These are phyloP conservation scores for Augochlorella aurata DNA, from an alignment of 2,888 invertebrate species.

Conservation along the genomic window DNA sequence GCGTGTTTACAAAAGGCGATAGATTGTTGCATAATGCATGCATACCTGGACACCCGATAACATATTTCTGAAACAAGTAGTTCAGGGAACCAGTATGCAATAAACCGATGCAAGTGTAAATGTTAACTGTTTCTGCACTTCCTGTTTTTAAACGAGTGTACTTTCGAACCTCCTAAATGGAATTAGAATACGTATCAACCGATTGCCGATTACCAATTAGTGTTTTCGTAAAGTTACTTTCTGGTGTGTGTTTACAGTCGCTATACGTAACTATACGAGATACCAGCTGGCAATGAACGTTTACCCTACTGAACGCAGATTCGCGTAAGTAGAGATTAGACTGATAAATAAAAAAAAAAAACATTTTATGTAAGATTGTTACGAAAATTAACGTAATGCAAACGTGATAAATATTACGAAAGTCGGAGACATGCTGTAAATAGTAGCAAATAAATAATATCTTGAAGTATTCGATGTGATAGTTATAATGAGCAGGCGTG, in stretches of 20 bases:
- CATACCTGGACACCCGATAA: slow-evolving; percentile 4
- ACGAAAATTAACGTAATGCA: not conserved
- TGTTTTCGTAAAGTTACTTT: not conserved
- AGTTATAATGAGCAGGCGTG: not conserved
- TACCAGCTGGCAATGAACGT: not conserved
- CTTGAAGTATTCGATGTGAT: slow-evolving; percentile 1
- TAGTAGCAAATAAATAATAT: not conserved
- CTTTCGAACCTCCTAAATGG: slow-evolving; percentile 11
- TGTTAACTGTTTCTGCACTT: slow-evolving; percentile 26
- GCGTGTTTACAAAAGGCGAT: slow-evolving; percentile 15
- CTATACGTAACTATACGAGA: not conserved
- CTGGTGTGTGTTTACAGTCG: not conserved
- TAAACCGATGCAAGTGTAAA: slow-evolving; percentile 2
- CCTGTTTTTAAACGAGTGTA: slow-evolving; percentile 25
- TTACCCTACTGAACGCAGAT: not conserved
- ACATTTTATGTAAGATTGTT: slow-evolving; percentile 1
- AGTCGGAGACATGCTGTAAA: not conserved
- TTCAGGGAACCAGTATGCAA: slow-evolving; percentile 17
- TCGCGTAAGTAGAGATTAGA: not conserved
- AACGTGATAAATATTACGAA: slow-evolving; percentile 9
- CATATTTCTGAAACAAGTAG: slow-evolving; percentile 21
- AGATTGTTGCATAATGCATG: slow-evolving; percentile 32
- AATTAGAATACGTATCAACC: not conserved
- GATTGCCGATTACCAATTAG: not conserved
- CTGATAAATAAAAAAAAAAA: not conserved